Percentiles rank a stretch among this genome's conserved stretches.
Evolutionary conservation across 2,888 invertebrate genomes (phyloP).

Genomic region (Linhomoeus sp.): DNA sequence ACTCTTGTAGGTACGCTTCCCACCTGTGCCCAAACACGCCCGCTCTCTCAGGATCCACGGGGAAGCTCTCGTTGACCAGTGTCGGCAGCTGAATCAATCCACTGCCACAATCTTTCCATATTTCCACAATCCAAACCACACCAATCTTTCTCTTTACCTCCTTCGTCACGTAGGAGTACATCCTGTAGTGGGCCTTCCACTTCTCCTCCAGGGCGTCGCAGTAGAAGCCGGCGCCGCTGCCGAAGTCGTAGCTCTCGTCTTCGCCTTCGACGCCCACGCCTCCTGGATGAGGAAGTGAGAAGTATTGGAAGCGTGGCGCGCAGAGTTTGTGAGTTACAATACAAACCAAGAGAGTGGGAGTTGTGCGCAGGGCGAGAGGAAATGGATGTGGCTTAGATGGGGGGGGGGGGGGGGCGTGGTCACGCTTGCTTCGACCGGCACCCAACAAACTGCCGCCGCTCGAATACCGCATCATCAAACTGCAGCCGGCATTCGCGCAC

Average conservation of each 20-base stretch:
- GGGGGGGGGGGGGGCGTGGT: no score
- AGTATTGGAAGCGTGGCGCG: no score
- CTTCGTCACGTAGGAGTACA: conserved; percentile 73
- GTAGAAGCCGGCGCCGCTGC: conserved; percentile 84
- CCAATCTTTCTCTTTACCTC: conserved; percentile 7
- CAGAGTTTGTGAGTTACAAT: no score
- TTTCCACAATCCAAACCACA: not conserved
- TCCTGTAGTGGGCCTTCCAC: conserved; percentile 75
- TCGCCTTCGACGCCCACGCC: conserved; percentile 71
- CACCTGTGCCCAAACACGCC: conserved; percentile 19
- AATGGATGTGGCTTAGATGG: no score
- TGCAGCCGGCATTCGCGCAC: no score
- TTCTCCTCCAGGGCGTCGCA: conserved; percentile 72
- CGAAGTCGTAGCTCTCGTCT: conserved; percentile 79
- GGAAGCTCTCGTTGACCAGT: conserved; percentile 54
- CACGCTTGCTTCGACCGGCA: no score
- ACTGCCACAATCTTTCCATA: not conserved
- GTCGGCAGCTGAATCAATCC: conserved; percentile 40
- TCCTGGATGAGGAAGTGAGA: no score
- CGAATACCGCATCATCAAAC: no score
- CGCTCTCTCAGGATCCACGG: conserved; percentile 27
- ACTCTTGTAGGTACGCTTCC: no score
- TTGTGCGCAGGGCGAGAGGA: no score
- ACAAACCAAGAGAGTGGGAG: no score
- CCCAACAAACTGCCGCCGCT: no score